These are phyloP conservation scores for Delichon dasypus DNA, from an alignment of 2,797 vertebrate species.

Conservation along the genomic window DNA sequence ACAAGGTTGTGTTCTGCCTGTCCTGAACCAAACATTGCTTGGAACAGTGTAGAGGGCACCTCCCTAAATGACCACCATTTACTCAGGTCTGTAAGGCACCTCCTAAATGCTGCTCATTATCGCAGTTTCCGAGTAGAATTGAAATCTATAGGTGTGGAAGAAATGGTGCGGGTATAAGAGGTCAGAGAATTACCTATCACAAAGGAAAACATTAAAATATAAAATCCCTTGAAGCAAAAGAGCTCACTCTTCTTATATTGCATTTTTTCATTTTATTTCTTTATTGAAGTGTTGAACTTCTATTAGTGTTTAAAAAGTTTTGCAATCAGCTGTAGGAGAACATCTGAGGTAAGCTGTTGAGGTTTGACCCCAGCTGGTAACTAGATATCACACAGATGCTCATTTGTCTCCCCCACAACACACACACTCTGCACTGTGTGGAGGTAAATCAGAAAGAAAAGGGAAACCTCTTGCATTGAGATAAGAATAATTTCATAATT, in stretches of 20 bases:
- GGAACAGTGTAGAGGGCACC: background rate
- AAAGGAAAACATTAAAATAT: background rate
- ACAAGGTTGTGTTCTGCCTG: background rate
- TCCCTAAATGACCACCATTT: background rate
- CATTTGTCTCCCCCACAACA: accelerated
- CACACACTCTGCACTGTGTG: background rate
- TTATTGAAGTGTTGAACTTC: constrained; percentile 1
- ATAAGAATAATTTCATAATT: background rate
- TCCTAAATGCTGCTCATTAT: background rate
- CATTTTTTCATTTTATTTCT: background rate
- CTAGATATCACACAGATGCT: background rate
- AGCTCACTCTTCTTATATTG: background rate
- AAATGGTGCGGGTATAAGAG: background rate
- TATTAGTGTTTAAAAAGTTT: constrained; percentile 19
- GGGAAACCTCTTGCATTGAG: background rate
- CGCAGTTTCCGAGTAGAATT: background rate
- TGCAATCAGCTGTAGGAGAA: constrained; percentile 5
- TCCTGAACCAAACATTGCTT: background rate
- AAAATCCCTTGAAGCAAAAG: background rate
- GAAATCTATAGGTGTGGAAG: background rate
- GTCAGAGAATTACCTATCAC: background rate
- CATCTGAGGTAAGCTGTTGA: background rate
- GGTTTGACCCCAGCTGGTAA: background rate
- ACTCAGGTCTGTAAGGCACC: background rate
- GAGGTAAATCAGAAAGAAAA: background rate